Percentiles rank a stretch among this genome's conserved stretches.
These are phyloP conservation scores for Gyps fulvus DNA, from an alignment of 2,113 vertebrate species.

Conservation along the genomic window DNA sequence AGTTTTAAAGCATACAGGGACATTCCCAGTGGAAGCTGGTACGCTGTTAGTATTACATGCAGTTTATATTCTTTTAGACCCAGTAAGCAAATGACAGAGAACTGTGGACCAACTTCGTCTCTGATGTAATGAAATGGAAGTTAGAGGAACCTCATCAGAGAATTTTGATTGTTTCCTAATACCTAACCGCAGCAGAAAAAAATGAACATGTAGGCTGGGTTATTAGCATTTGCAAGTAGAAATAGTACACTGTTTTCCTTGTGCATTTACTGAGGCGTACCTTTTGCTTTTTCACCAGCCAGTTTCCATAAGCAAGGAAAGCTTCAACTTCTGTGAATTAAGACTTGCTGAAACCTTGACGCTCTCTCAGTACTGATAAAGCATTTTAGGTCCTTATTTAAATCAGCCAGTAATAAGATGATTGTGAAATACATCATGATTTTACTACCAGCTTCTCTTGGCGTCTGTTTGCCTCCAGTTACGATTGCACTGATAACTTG, in stretches of 20 bases:
- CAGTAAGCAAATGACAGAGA: neutral
- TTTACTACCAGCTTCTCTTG: slow-evolving; percentile 55
- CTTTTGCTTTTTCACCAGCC: neutral
- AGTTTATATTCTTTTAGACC: neutral
- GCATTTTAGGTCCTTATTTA: slow-evolving; percentile 16
- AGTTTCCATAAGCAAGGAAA: neutral
- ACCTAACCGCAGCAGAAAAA: neutral
- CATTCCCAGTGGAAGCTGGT: neutral
- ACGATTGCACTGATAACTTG: slow-evolving; percentile 12
- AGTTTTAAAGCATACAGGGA: neutral
- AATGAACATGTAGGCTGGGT: neutral
- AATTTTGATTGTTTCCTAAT: neutral
- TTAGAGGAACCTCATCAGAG: neutral
- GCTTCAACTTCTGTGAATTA: neutral
- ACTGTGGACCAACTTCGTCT: neutral
- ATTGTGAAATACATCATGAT: slow-evolving; percentile 48
- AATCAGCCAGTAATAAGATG: slow-evolving; percentile 46
- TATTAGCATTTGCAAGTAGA: neutral
- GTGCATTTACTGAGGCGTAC: neutral
- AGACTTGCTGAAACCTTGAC: slow-evolving; percentile 26
- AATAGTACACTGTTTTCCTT: neutral
- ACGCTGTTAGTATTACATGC: neutral
- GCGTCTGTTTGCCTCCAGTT: slow-evolving; percentile 43
- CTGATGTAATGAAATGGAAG: neutral
- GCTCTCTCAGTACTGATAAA: neutral